Evolutionary conservation across 2,888 invertebrate genomes (phyloP).

Genomic region (Galerucella calmariensis): DNA sequence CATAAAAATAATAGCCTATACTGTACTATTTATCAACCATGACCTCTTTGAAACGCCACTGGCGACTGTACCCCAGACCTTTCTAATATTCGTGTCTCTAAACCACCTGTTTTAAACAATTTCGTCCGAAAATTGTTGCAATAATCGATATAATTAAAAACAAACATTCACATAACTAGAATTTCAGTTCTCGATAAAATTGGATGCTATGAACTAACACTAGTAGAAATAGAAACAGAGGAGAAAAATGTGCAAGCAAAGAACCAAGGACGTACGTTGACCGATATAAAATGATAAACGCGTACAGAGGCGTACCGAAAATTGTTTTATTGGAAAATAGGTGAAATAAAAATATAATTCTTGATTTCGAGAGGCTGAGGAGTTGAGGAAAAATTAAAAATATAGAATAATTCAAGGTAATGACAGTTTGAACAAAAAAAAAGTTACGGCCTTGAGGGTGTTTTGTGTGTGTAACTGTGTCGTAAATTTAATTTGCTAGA

Average conservation of each 20-base stretch:
- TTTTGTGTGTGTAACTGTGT: not conserved
- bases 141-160: slow-evolving; percentile 1
- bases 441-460: not conserved
- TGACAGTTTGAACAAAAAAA: not conserved
- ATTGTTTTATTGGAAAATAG: not conserved
- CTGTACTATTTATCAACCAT: too few relatives aligned
- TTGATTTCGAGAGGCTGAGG: too few relatives aligned
- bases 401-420: too few relatives aligned
- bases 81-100: not conserved
- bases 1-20: too few relatives aligned
- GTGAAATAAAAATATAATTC: too few relatives aligned
- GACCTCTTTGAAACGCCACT: too few relatives aligned
- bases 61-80: not conserved
- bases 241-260: slow-evolving; percentile 23
- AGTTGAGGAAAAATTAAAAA: too few relatives aligned
- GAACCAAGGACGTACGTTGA: slow-evolving; percentile 31
- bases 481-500: too few relatives aligned
- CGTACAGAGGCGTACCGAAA: not conserved
- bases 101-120: not conserved
- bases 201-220: slow-evolving; percentile 8
- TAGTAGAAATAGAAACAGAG: slow-evolving; percentile 11
- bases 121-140: not conserved
- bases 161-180: not conserved
- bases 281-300: slow-evolving; percentile 17
- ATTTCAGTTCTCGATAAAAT: not conserved